Conservation (phyloP, 2,888 invertebrate species). For the Lomographa bimaculata region DNA sequence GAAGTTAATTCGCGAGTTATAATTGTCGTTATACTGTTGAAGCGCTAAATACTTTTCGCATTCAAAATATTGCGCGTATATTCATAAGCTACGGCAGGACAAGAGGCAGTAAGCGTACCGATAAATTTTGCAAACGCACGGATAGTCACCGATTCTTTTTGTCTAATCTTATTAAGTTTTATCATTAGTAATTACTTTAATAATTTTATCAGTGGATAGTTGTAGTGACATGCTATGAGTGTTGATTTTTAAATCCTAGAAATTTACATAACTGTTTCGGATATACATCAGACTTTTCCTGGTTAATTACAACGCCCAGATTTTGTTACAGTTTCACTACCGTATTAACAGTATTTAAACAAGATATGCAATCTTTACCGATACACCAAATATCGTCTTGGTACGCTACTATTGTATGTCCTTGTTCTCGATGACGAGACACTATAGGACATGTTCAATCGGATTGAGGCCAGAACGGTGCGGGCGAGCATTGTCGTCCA, state of each 20-base stretch:
- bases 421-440: background rate
- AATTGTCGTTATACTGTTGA: background rate
- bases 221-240: background rate
- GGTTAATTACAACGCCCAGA: too few species aligned
- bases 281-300: too few species aligned
- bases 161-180: too few species aligned
- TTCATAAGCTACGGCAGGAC: constrained; percentile 10
- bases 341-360: background rate
- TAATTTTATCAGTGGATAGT: background rate
- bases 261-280: background rate
- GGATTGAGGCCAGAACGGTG: too few species aligned
- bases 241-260: background rate
- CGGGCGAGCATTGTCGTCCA: too few species aligned
- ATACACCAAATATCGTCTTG: background rate
- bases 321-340: too few species aligned
- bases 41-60: constrained; percentile 9
- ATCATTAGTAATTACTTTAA: too few species aligned
- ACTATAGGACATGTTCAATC: too few species aligned
- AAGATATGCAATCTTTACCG: background rate
- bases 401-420: background rate
- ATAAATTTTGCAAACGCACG: constrained; percentile 9
- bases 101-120: constrained; percentile 3
- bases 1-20: background rate
- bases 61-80: constrained; percentile 11
- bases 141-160: background rate